Conservation (phyloP, 2,113 vertebrate genomes). For the Orthonyx spaldingii region DNA sequence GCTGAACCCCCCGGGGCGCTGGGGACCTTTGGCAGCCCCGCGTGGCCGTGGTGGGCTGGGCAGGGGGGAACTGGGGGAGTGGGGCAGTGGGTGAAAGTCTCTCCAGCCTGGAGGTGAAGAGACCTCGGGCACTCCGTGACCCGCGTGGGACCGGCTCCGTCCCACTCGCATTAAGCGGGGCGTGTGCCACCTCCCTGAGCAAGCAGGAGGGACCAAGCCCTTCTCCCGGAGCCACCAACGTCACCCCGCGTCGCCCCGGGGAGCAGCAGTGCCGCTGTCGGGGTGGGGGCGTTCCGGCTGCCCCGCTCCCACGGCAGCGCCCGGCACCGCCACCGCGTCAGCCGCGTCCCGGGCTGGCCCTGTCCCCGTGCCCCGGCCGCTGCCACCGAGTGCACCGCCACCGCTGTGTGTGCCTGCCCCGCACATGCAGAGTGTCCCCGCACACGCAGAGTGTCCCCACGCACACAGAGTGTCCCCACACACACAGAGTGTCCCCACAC, state of each 20-base stretch:
- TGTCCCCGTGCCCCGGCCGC: background rate
- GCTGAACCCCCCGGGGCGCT: fast-evolving
- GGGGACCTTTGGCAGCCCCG: background rate
- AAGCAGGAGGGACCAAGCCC: conserved; percentile 28
- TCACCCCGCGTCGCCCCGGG: background rate
- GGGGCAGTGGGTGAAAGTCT: background rate
- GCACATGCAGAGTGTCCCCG: too few species aligned
- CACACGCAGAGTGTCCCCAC: too few species aligned
- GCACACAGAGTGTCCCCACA: background rate
- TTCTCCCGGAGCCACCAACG: background rate
- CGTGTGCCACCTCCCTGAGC: conserved; percentile 9
- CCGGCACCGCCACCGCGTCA: fast-evolving
- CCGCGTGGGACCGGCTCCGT: background rate
- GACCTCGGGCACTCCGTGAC: background rate
- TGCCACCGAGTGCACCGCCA: fast-evolving
- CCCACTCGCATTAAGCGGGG: background rate
- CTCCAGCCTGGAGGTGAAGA: background rate
- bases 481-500: too few species aligned
- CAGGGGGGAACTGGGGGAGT: fast-evolving
- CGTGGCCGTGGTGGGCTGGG: fast-evolving
- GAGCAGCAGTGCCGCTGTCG: background rate
- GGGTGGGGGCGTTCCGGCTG: background rate
- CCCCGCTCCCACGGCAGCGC: background rate
- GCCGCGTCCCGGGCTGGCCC: background rate
- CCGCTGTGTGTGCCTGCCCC: background rate